These are phyloP conservation scores for Theristicus caerulescens DNA, from an alignment of 2,113 vertebrate genomes.

Conservation along the genomic window DNA sequence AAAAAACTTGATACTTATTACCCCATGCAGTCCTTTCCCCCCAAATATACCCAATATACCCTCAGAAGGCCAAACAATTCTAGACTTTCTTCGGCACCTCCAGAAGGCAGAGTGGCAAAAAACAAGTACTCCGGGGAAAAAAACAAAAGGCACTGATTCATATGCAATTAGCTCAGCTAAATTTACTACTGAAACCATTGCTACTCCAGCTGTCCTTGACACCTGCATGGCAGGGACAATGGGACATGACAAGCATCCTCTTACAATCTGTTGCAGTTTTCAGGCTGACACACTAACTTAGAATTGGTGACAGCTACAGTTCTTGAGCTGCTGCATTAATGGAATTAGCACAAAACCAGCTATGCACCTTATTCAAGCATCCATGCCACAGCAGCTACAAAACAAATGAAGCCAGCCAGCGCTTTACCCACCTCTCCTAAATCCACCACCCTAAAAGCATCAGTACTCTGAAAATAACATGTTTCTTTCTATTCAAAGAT, in stretches of 20 bases:
- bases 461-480: not conserved
- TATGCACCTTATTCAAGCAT: not conserved
- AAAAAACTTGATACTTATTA: not conserved
- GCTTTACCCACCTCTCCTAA: not conserved
- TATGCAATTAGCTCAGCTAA: conserved; percentile 45
- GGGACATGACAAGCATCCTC: conserved; percentile 49
- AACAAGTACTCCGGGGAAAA: not conserved
- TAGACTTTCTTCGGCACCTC: not conserved
- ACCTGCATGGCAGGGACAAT: conserved; percentile 48
- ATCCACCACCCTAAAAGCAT: not conserved
- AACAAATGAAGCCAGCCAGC: not conserved
- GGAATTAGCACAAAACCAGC: not conserved
- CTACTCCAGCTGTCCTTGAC: conserved; percentile 55
- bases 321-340: conserved; percentile 8
- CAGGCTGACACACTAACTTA: not conserved
- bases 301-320: not conserved
- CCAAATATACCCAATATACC: not conserved
- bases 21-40: not conserved
- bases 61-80: not conserved
- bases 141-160: conserved; percentile 51
- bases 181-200: conserved; percentile 31
- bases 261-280: not conserved
- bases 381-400: not conserved
- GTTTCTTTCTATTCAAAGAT: not conserved
- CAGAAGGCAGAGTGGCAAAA: not conserved